Base-by-base conservation (phyloP, 2,888 invertebrate species). In the Erpobdella octoculata region DNA sequence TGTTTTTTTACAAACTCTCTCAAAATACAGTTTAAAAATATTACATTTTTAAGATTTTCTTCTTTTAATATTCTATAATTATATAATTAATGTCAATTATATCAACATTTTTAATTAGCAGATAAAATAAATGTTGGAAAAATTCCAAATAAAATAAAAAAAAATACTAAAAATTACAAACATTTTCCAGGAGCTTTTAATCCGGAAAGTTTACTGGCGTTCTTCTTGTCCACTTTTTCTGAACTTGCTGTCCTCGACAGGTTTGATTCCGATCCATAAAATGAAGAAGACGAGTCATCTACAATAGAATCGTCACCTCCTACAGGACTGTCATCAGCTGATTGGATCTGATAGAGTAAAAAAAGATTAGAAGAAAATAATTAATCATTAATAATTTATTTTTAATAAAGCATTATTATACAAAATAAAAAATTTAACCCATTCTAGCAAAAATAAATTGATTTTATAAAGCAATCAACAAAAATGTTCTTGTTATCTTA, bases 191-290 rank as follows among this genome's bases (percentile, higher is more conserved):
- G 62, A 15, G 70, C 28, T 36, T 28, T 36, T 15, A 38, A 12
- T 41, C 62, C 70, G 41, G 62, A 4, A 25, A 41, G 38, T 8
- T 31, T 61, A 38, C 35, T n/a, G 21, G 37, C n/a, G 31, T 73
- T 58, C 36, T 72, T 70, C 65, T 74, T 75, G 21, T 74, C 73
- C 25, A 76, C 33, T 37, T 76, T 75, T 59, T 76, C 76, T 35
- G 65, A 33, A 58, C 75, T 75, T 31, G 72, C 61, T 1, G 74
- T 67, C 8, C 73, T 21, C 8, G 72, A 66, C 33, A 72, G 70
- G 21, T 35, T 35, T 2, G 70, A 25, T 6, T 53, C 31, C 1
- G 71, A 36, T 9, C 41, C 58, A 25, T 73, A 73, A 31, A 73
- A 66, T 8, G 65, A 65, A n/a, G 73, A 66, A 12, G 69, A 69